A percentile compares a stretch with the other conserved stretches of the same genome.
These are phyloP conservation scores for Atherix ibis DNA, from an alignment of 2,888 invertebrate genomes.

Conservation along the genomic window DNA sequence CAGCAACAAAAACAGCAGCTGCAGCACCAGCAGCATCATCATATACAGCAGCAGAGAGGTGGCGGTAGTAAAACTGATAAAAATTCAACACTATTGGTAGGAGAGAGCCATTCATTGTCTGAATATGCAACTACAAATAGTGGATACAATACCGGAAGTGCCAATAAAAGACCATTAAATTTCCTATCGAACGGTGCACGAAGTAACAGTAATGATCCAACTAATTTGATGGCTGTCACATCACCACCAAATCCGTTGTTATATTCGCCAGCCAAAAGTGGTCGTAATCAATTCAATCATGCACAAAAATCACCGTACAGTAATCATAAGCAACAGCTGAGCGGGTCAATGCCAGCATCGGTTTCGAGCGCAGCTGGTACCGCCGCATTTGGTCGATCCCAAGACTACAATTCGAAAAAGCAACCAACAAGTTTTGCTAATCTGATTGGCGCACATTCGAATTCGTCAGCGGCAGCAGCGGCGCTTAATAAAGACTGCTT, in stretches of 20 bases:
- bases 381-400: neutral
- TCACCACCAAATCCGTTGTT: no score
- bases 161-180: neutral
- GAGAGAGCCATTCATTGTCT: neutral
- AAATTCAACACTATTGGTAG: neutral
- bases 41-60: constrained; percentile 5
- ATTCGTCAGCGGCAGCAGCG: no score
- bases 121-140: no score
- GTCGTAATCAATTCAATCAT: no score
- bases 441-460: constrained; percentile 12
- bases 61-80: neutral
- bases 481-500: no score
- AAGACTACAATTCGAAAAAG: neutral
- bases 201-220: neutral
- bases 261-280: no score
- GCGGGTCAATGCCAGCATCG: neutral
- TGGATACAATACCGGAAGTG: no score
- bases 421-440: constrained; percentile 20
- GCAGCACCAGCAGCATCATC: neutral
- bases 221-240: neutral
- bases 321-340: no score
- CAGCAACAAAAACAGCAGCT: no score
- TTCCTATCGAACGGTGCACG: neutral
- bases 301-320: no score
- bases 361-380: neutral